A percentile compares a stretch with the other conserved stretches of the same genome.
These are phyloP conservation scores for Pteria penguin DNA, from an alignment of 2,888 invertebrate genomes.

Conservation along the genomic window DNA sequence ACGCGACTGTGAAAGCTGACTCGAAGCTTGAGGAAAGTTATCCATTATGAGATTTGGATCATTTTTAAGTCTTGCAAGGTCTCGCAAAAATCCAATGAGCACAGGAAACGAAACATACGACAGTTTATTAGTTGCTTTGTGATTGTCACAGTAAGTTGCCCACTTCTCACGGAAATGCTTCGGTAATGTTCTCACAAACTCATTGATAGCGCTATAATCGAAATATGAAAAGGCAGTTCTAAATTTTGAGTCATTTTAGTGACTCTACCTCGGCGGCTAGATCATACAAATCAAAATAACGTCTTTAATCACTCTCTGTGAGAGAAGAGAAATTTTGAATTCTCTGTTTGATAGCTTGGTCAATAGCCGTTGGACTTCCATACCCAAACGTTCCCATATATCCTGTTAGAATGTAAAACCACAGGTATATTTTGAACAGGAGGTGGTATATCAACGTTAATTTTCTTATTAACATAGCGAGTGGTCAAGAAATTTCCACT, in stretches of 20 bases:
- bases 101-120: constrained; percentile 4
- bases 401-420: too few species aligned
- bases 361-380: not conserved
- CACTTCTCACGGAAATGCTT: constrained; percentile 11
- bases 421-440: not conserved
- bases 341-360: not conserved
- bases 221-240: constrained; percentile 10
- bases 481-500: not conserved
- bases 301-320: not conserved
- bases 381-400: not conserved
- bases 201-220: not conserved
- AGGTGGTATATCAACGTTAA: not conserved
- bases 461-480: not conserved
- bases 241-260: constrained; percentile 4
- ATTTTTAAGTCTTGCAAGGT: constrained; percentile 4
- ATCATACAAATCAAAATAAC: not conserved
- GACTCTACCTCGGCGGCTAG: constrained; percentile 19
- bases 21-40: not conserved
- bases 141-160: not conserved
- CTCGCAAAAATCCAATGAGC: constrained; percentile 4
- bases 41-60: not conserved
- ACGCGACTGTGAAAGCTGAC: too few species aligned
- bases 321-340: not conserved
- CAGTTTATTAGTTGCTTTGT: not conserved
- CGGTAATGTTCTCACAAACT: not conserved